phyloP scores from a whole-genome alignment of 1,140 invertebrate species.

The Tetragonula clypearis region DNA sequence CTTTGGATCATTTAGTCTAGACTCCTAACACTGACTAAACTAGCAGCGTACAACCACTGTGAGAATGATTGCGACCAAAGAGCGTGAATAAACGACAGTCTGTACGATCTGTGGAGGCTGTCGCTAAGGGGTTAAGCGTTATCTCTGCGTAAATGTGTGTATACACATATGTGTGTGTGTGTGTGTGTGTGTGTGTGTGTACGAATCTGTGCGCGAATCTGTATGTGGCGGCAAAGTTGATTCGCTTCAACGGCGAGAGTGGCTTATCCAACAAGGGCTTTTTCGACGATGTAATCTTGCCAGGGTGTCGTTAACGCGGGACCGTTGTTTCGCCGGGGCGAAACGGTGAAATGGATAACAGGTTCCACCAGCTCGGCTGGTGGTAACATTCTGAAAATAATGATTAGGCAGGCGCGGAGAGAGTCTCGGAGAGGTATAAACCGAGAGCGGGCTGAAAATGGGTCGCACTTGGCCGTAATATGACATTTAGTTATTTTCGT shows the following conservation, averaged over 20 bases:
- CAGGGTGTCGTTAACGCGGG: not conserved
- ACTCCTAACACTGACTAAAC: too few species aligned
- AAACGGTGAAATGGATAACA: not conserved
- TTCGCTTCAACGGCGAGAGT: not conserved
- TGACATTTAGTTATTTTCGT: slow-evolving; percentile 28
- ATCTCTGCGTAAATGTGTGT: not conserved
- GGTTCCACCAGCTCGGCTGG: not conserved
- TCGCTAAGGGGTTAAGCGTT: not conserved
- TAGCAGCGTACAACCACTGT: too few species aligned
- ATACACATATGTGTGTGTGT: rapidly evolving
- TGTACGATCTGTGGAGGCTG: too few species aligned
- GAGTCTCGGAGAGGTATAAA: not conserved
- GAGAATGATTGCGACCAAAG: too few species aligned
- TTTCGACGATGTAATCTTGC: not conserved
- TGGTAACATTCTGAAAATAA: not conserved
- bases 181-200: rapidly evolving
- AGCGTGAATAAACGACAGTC: too few species aligned
- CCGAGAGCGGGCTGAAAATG: slow-evolving; percentile 18
- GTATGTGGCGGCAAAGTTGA: not conserved
- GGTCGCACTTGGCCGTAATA: slow-evolving; percentile 36
- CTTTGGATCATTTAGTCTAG: too few species aligned
- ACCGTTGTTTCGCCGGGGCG: not conserved
- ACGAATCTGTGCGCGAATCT: too few species aligned
- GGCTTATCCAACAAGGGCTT: not conserved
- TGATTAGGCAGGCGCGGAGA: not conserved